Evolutionary conservation across 1,140 invertebrate species (phyloP), one percentile per base, ranked within the genome.

Genomic region (Drosophila ogumai): DNA sequence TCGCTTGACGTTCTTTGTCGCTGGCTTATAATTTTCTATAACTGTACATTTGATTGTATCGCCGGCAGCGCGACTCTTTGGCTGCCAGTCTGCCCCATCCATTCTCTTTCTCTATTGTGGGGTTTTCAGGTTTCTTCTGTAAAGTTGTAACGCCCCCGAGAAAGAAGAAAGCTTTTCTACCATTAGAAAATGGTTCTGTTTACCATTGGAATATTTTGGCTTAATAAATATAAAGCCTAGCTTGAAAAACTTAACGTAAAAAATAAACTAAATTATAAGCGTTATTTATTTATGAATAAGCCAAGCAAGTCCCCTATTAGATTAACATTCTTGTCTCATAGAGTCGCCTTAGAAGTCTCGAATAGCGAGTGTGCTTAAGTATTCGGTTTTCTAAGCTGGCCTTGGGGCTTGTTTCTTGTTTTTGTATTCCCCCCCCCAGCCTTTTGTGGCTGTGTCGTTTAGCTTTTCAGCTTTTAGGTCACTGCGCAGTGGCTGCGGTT

Each of bases 11-110:
- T 69, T 81, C 82, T 86, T 67, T 86, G 75, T 82, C 73, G 79
- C 86, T 68, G 75, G 75, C 79, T 86, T 86, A 87, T 71, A 82
- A 79, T 79, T 85, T 87, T 86, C 82, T 79, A 49, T 86, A 86
- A 86, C 82, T 86, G 82, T 86, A 88, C 47, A 81, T 61, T 69
- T 68, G 50, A 54, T 82, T 87, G 79, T 64, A 82, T 64, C 75
- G 74, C 65, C 56, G 46, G 28, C 31, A 63, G 60, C 69, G 34
- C 40, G 43, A 34, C 43, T 41, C 38, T 43, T 25, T 61, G 57
- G 61, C 61, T 65, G 63, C 66, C 66, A 69, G 32, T 50, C 25
- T 41, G 50, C 59, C 47, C 31, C 19, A 36, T 38, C 58, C 58
- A 38, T 52, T 69, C 66, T 54, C 47, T 67, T 54, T 55, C 66